These are phyloP conservation scores for Bombycilla garrulus DNA, from an alignment of 2,113 vertebrate species.

Conservation along the genomic window DNA sequence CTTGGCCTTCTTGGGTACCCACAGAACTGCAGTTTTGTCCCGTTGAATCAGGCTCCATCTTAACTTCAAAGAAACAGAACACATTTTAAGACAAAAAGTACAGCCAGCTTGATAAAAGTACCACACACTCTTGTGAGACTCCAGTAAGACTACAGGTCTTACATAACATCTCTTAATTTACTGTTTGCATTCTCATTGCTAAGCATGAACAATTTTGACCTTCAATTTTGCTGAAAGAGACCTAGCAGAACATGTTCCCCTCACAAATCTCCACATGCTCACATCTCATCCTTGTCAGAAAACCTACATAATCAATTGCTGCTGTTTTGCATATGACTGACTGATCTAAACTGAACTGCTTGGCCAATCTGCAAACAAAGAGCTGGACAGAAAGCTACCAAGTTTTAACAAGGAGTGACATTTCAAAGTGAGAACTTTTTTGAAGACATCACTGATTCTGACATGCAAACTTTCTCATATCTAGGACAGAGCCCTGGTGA, in stretches of 20 bases:
- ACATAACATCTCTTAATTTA: neutral
- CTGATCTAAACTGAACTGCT: neutral
- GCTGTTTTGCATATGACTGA: neutral
- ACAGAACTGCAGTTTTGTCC: conserved; percentile 61
- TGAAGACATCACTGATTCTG: neutral
- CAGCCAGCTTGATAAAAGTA: neutral
- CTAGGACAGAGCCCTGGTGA: neutral
- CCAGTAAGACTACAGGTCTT: neutral
- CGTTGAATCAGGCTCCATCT: conserved; percentile 87
- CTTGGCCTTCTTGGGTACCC: conserved; percentile 68
- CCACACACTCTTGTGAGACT: neutral
- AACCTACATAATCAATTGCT: neutral
- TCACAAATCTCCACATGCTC: neutral
- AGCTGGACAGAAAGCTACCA: neutral
- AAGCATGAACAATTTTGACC: neutral
- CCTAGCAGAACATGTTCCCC: neutral
- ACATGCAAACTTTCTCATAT: neutral
- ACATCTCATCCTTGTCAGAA: neutral
- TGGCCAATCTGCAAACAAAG: neutral
- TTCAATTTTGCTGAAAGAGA: neutral
- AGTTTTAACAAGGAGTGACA: neutral
- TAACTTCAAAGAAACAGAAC: conserved; percentile 81
- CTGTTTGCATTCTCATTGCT: neutral
- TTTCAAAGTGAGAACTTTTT: neutral
- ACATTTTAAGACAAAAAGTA: conserved; percentile 19